Conservation (phyloP, 2,113 vertebrate genomes). For the Cheirogaleus medius region DNA sequence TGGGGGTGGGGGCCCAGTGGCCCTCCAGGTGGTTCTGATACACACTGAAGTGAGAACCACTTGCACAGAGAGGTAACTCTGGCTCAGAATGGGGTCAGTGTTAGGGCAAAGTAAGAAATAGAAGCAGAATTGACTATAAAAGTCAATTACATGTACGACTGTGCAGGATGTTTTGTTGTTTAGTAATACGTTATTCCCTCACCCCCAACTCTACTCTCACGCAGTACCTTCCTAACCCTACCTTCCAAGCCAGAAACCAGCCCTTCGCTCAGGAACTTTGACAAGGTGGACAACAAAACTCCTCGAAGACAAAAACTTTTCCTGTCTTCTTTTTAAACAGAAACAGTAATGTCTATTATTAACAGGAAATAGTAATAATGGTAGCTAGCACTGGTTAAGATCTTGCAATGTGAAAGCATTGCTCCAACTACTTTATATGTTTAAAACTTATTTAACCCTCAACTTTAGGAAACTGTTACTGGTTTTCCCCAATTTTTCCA, state of each 20-base stretch:
- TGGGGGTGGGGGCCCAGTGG: not conserved
- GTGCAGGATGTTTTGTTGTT: not conserved
- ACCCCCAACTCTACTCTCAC: too few relatives aligned
- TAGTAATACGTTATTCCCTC: too few relatives aligned
- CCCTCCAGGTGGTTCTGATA: not conserved
- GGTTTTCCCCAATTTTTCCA: not conserved
- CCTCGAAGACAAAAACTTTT: not conserved
- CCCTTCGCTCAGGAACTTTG: not conserved
- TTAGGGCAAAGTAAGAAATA: not conserved
- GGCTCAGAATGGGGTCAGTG: not conserved
- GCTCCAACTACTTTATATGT: not conserved
- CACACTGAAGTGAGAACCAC: not conserved
- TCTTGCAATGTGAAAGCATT: not conserved
- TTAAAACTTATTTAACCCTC: not conserved
- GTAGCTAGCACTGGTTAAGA: not conserved
- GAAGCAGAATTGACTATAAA: not conserved
- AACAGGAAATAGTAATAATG: not conserved
- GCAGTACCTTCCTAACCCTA: not conserved
- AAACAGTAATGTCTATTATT: not conserved
- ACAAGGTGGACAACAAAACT: not conserved
- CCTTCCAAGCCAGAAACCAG: not conserved
- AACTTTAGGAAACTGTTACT: not conserved
- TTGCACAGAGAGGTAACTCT: not conserved
- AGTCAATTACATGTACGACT: not conserved
- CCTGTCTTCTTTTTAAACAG: not conserved